These are phyloP conservation scores for Apteryx mantelli DNA, from an alignment of 2,113 vertebrate species.

Conservation along the genomic window DNA sequence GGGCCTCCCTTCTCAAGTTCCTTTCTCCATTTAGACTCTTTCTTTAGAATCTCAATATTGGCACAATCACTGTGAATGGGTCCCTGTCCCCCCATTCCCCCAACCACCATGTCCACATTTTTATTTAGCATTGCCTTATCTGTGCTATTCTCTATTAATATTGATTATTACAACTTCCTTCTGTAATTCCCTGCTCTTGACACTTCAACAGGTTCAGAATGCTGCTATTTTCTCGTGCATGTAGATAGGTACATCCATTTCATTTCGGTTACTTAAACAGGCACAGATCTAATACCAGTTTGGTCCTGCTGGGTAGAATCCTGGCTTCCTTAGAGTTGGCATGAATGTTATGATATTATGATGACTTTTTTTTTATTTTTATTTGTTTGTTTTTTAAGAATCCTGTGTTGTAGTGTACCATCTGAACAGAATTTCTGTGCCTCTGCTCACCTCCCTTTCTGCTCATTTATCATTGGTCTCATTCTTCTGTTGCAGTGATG, in stretches of 20 bases:
- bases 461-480: not conserved
- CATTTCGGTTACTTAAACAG: not conserved
- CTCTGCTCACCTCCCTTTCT: not conserved
- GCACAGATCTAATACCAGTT: not conserved
- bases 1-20: not conserved
- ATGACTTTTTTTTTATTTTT: not conserved
- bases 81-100: no score
- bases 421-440: not conserved
- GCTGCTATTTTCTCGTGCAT: not conserved
- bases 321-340: not conserved
- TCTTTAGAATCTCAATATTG: not conserved
- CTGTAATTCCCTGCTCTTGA: not conserved
- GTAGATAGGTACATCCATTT: not conserved
- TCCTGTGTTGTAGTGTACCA: not conserved
- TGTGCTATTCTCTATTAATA: not conserved
- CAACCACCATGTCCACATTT: not conserved
- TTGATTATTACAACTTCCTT: not conserved
- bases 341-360: not conserved
- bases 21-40: not conserved
- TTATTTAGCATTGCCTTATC: not conserved
- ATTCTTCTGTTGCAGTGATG: not conserved
- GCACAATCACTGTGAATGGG: rapidly evolving
- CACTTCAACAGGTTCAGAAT: not conserved
- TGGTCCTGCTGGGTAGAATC: not conserved
- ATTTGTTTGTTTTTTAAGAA: not conserved